phyloP scores from a whole-genome alignment of 2,797 vertebrate species.

The Tokudaia muenninki region DNA sequence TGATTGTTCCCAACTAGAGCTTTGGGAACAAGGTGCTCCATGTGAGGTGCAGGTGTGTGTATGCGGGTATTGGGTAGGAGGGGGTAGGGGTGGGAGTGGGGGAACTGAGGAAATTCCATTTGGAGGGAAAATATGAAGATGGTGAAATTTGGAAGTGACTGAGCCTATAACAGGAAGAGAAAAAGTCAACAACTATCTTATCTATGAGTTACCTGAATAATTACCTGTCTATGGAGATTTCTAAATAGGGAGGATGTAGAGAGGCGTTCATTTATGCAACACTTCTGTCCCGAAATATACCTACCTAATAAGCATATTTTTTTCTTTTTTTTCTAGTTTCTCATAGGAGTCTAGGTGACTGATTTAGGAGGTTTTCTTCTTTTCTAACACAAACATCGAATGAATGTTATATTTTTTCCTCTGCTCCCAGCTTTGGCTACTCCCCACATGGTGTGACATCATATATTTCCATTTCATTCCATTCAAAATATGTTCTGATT shows the following conservation, averaged over 20 bases:
- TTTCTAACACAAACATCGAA: not conserved
- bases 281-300: not conserved
- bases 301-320: not conserved
- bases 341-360: no score
- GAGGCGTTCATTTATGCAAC: not conserved
- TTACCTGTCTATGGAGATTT: not conserved
- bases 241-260: not conserved
- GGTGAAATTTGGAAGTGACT: not conserved
- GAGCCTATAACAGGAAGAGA: rapidly evolving
- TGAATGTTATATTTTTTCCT: not conserved
- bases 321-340: not conserved
- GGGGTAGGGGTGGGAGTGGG: not conserved
- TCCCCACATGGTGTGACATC: rapidly evolving
- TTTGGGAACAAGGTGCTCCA: rapidly evolving
- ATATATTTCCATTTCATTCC: not conserved
- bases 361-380: not conserved
- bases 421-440: not conserved
- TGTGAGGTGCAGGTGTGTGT: not conserved
- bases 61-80: rapidly evolving
- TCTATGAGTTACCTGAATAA: not conserved
- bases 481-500: not conserved
- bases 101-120: rapidly evolving
- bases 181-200: not conserved
- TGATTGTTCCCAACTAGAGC: not conserved
- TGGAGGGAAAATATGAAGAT: not conserved